Evolutionary conservation across 2,888 invertebrate species (phyloP).

Genomic region (Steromphala cineraria): DNA sequence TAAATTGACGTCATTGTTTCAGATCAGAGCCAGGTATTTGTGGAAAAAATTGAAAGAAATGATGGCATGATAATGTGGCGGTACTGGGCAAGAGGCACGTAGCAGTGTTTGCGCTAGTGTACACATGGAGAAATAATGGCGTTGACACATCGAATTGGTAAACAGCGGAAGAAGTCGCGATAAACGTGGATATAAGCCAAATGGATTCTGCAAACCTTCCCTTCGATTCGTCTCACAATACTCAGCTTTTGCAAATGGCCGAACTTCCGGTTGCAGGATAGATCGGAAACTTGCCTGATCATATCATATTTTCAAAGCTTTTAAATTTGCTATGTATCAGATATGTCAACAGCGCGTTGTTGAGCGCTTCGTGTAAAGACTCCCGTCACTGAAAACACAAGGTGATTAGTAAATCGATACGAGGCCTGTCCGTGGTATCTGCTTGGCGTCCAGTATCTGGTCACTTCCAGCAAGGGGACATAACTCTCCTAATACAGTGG

Average conservation of each 20-base stretch:
- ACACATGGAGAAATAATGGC: conserved; percentile 26
- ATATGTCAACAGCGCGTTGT: conserved; percentile 19
- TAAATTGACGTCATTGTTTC: conserved; percentile 21
- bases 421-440: neutral
- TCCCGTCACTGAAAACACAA: conserved; percentile 9
- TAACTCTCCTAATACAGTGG: too few relatives aligned
- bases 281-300: conserved; percentile 29
- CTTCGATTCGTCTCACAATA: conserved; percentile 24
- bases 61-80: conserved; percentile 11
- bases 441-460: too few relatives aligned
- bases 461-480: too few relatives aligned
- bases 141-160: conserved; percentile 25
- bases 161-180: conserved; percentile 28
- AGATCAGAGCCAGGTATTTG: neutral
- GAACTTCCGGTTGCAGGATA: conserved; percentile 24
- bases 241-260: conserved; percentile 30
- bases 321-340: conserved; percentile 27
- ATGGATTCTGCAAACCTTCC: conserved; percentile 27
- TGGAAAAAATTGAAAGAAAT: conserved; percentile 16
- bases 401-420: conserved; percentile 17
- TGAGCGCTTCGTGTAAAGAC: neutral
- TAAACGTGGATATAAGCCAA: conserved; percentile 33
- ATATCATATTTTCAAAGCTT: conserved; percentile 35
- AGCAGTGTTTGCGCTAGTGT: conserved; percentile 14
- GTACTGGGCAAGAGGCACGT: conserved; percentile 19